Conservation (phyloP, 2,888 invertebrate species). For the Phorcus lineatus region DNA sequence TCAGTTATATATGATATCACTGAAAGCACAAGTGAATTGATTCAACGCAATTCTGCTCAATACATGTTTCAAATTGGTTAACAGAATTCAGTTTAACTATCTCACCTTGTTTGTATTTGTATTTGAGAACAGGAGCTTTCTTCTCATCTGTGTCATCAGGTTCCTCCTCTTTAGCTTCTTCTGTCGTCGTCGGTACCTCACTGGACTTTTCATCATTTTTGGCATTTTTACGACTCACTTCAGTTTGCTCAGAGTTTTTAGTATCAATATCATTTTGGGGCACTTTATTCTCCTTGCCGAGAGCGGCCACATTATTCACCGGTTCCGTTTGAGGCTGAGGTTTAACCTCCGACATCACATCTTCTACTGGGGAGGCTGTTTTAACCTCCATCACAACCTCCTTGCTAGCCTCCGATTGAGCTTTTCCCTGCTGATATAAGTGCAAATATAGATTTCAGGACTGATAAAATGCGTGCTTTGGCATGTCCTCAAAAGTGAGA, state of each 20-base stretch:
- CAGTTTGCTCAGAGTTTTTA: constrained; percentile 14
- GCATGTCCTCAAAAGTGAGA: too few relatives aligned
- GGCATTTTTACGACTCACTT: constrained; percentile 29
- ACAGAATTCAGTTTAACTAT: too few relatives aligned
- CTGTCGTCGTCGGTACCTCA: constrained; percentile 24
- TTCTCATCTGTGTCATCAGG: background rate
- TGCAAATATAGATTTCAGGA: too few relatives aligned
- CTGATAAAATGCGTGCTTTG: too few relatives aligned
- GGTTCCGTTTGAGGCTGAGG: constrained; percentile 3
- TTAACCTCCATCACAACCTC: too few relatives aligned
- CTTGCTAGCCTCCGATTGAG: too few relatives aligned
- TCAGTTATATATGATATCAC: too few relatives aligned
- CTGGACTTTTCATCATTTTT: constrained; percentile 31
- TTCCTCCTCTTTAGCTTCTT: constrained; percentile 17
- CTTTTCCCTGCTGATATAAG: too few relatives aligned
- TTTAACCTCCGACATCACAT: background rate
- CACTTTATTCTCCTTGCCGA: constrained; percentile 21
- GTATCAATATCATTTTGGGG: constrained; percentile 49
- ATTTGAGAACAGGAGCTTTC: constrained; percentile 38
- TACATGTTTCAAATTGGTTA: too few relatives aligned
- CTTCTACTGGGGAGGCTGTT: background rate
- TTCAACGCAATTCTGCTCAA: too few relatives aligned
- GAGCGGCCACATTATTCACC: constrained; percentile 9
- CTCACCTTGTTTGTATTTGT: constrained; percentile 62
- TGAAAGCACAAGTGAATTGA: too few relatives aligned